Conservation (phyloP, 2,113 vertebrate genomes). For the Chamaetylas fuelleborni region DNA sequence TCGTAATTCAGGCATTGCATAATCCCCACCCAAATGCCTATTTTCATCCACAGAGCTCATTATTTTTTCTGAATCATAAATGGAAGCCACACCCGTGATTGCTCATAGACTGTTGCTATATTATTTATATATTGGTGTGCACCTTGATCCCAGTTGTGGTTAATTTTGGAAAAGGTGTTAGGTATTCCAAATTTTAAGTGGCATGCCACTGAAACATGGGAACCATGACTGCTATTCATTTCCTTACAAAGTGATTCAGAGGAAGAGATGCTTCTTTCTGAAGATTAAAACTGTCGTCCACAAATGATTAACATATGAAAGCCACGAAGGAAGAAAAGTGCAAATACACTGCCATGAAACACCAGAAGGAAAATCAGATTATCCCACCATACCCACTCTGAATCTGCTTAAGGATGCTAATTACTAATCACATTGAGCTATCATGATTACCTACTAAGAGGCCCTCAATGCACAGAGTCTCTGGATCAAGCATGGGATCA, state of each 20-base stretch:
- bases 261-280: not conserved
- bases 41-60: conserved; percentile 59
- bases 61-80: conserved; percentile 69
- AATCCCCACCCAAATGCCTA: conserved; percentile 65
- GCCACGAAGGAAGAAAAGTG: not conserved
- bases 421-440: not conserved
- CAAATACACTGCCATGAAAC: not conserved
- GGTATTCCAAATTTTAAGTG: not conserved
- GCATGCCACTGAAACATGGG: conserved; percentile 11
- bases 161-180: conserved; percentile 10
- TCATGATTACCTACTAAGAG: not conserved
- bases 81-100: conserved; percentile 51
- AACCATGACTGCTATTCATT: conserved; percentile 19
- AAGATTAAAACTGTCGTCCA: not conserved
- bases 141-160: not conserved
- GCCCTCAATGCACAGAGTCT: not conserved
- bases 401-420: not conserved
- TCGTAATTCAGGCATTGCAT: conserved; percentile 56
- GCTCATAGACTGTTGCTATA: conserved; percentile 48
- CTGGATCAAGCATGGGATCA: not conserved
- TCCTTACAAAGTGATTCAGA: conserved; percentile 40
- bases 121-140: conserved; percentile 44
- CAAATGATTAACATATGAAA: not conserved
- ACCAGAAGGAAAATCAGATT: not conserved
- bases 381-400: not conserved